Evolutionary conservation across 37 sponge, comb jelly and placozoan species (phyloP).

Genomic region (Cliona cf. orientalis): DNA sequence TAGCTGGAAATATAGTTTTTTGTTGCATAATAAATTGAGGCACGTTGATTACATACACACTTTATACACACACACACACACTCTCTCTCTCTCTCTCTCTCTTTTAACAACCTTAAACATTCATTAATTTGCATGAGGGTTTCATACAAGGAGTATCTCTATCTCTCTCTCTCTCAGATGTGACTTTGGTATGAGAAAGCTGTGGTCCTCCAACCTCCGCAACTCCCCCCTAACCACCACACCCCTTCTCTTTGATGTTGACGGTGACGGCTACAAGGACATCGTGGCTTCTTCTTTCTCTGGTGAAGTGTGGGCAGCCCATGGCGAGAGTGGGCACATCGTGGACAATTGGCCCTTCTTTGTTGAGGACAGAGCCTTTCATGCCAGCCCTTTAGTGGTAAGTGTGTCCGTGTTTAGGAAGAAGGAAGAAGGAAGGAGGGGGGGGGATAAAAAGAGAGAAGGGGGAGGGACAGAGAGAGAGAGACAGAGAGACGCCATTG

Average conservation of each 20-base stretch:
- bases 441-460: background rate
- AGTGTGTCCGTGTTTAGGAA: slow-evolving; percentile 14
- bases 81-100: too few relatives aligned
- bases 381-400: slow-evolving; percentile 63
- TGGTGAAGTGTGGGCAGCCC: slow-evolving; percentile 77
- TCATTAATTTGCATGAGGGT: too few relatives aligned
- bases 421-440: too few relatives aligned
- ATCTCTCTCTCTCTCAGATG: too few relatives aligned
- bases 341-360: slow-evolving; percentile 82
- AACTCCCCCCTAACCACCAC: slow-evolving; percentile 59
- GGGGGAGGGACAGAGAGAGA: background rate
- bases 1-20: too few relatives aligned
- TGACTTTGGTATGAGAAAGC: background rate
- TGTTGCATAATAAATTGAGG: too few relatives aligned
- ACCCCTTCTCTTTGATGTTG: slow-evolving; percentile 71
- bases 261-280: slow-evolving; percentile 75
- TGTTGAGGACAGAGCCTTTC: slow-evolving; percentile 66
- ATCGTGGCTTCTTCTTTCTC: slow-evolving; percentile 52
- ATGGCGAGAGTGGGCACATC: slow-evolving; percentile 78
- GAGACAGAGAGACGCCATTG: background rate
- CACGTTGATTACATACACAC: too few relatives aligned
- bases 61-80: too few relatives aligned
- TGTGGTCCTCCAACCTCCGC: slow-evolving; percentile 59
- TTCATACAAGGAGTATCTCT: too few relatives aligned
- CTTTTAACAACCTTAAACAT: too few relatives aligned